Conservation (phyloP, 2,113 vertebrate species). For the Edolisoma coerulescens region DNA sequence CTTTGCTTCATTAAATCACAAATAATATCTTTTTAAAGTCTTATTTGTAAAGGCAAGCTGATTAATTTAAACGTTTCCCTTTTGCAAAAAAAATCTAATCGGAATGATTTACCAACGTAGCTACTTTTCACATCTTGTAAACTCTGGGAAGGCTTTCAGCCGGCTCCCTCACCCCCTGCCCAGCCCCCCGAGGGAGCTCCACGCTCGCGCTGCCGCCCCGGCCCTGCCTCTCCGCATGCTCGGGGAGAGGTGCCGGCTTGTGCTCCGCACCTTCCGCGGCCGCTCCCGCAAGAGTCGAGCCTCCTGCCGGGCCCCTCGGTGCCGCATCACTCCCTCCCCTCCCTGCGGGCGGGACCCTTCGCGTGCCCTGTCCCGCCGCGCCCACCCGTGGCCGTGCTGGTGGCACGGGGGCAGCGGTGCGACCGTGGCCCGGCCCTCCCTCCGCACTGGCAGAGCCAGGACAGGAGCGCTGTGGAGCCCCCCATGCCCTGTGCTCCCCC, state of each 20-base stretch:
- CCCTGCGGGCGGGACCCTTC: no score
- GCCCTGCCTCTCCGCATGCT: background rate
- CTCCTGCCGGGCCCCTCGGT: background rate
- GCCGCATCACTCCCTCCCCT: background rate
- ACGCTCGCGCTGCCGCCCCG: background rate
- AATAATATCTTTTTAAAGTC: slow-evolving; percentile 35
- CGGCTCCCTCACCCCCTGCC: background rate
- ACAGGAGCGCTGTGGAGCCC: background rate
- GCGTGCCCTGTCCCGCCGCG: background rate
- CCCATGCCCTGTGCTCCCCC: no score
- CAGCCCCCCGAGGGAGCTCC: background rate
- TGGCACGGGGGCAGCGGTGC: background rate
- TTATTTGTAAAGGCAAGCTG: slow-evolving; percentile 36
- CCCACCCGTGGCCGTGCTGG: background rate
- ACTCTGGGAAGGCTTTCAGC: background rate
- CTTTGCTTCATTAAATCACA: slow-evolving; percentile 37
- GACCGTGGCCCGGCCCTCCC: background rate
- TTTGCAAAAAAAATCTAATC: background rate
- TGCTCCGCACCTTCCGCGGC: background rate
- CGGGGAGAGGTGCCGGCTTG: background rate
- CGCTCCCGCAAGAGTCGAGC: no score
- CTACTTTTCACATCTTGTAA: background rate
- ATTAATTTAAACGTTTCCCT: slow-evolving; percentile 41
- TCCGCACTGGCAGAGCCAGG: background rate
- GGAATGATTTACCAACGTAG: background rate